Evolutionary conservation across 2,797 vertebrate genomes (phyloP), one percentile per base, ranked within the genome.

Genomic region (Sebastes melanostomus): DNA sequence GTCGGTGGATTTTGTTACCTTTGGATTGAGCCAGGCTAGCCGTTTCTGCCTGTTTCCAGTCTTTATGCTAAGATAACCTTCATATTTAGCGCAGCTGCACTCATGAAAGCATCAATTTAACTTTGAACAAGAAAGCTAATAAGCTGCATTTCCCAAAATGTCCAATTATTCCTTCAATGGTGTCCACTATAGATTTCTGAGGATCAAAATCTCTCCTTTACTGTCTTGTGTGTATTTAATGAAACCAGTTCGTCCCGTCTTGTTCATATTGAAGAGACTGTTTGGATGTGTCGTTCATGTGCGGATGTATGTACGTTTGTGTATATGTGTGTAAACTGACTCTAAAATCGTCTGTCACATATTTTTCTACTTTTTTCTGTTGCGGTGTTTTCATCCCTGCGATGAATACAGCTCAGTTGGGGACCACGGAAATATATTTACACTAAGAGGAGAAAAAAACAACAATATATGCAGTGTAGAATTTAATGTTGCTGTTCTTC

Each of bases 321-420:
- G 38, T 68, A 65, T 30, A 58, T 59, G 56, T 77, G 62, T 42
- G 9, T 54, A 5, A 60, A 66, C 72, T 78, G 77, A 86, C 74
- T 84, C 34, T 68, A 88, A 46, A 89, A 90, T 82, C 0, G 78
- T 88, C 85, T 81, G 78, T 88, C 80, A 77, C 89, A 86, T 88
- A 90, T 93, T 93, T 93, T 92, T 91, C 82, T 91, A 89, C 88
- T 91, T 78, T 80, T 73, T 86, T 87, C 78, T 86, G 84, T 86
- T 86, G 81, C 52, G 9, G 62, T 83, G 72, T 91, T 92, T 90
- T 88, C 82, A 89, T 92, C 88, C 79, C 29, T 70, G 85, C 2
- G 88, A 88, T 91, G 89, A 90, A 87, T 30, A 73, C 89, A 84
- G 88, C 85, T 92, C 78, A 84, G 70, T 73, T 80, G 61, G 85